Percentiles rank a stretch among this genome's conserved stretches.
These are phyloP conservation scores for Ascaphus truei DNA, from an alignment of 2,113 vertebrate species.

Conservation along the genomic window DNA sequence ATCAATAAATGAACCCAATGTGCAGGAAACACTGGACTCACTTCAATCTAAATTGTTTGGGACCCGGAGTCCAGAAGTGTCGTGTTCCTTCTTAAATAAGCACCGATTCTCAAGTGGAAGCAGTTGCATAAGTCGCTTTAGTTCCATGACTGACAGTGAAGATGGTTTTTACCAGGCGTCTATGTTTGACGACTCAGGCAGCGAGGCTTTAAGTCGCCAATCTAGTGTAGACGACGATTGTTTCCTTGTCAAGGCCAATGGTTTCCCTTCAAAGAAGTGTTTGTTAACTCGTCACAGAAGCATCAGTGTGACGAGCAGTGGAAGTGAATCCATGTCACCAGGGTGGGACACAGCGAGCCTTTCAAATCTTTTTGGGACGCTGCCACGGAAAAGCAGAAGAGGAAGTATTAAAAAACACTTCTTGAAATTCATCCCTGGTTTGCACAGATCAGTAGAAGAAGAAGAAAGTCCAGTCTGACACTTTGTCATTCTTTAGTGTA, in stretches of 20 bases:
- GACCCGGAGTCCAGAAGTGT: fast-evolving
- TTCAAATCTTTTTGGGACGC: constrained; percentile 75
- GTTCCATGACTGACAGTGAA: constrained; percentile 76
- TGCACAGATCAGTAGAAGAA: constrained; percentile 83
- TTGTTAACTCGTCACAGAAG: constrained; percentile 66
- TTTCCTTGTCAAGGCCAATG: constrained; percentile 61
- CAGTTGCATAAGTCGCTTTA: constrained; percentile 74
- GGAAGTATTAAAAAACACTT: constrained; percentile 78
- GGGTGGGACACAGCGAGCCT: constrained; percentile 62
- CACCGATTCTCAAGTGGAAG: constrained; percentile 79
- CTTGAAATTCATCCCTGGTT: constrained; percentile 82
- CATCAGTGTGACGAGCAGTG: constrained; percentile 72
- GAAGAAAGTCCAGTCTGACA: constrained; percentile 70
- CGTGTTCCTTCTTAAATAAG: not conserved
- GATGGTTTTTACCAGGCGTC: constrained; percentile 58
- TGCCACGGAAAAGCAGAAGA: constrained; percentile 75
- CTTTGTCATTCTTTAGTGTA: fast-evolving
- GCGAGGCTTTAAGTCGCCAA: constrained; percentile 59
- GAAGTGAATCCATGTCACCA: constrained; percentile 69
- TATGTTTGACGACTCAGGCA: constrained; percentile 66
- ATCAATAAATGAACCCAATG: constrained; percentile 48
- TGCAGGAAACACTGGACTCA: constrained; percentile 48
- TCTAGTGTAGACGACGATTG: constrained; percentile 66
- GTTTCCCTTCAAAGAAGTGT: not conserved
- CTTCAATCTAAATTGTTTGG: constrained; percentile 39